Conservation (phyloP, 2,888 invertebrate genomes). For the Plusia festucae region DNA sequence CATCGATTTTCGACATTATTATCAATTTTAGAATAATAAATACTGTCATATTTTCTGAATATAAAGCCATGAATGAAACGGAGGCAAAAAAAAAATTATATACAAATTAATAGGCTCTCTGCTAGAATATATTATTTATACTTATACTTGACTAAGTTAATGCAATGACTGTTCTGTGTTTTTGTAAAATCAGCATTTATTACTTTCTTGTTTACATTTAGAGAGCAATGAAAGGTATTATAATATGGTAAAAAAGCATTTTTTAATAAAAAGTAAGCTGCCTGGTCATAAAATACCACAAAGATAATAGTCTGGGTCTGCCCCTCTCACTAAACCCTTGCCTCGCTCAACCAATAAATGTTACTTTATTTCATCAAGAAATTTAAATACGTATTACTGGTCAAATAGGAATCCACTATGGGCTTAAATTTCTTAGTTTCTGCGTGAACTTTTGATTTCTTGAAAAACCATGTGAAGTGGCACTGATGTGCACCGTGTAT, state of each 20-base stretch:
- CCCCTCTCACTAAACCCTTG: not conserved
- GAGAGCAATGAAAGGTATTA: slow-evolving; percentile 16
- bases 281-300: slow-evolving; percentile 25
- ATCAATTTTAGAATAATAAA: slow-evolving; percentile 1
- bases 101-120: not conserved
- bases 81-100: too few species aligned
- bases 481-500: not conserved
- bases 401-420: too few species aligned
- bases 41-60: too few species aligned
- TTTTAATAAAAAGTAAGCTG: slow-evolving; percentile 24
- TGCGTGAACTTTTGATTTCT: not conserved
- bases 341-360: not conserved
- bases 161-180: slow-evolving; percentile 3
- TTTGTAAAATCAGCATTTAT: slow-evolving; percentile 14
- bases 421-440: not conserved
- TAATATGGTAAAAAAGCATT: slow-evolving; percentile 42
- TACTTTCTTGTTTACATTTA: slow-evolving; percentile 8
- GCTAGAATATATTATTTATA: not conserved
- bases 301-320: slow-evolving; percentile 11
- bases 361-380: too few species aligned
- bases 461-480: not conserved
- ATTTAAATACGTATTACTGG: too few species aligned
- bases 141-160: slow-evolving; percentile 8
- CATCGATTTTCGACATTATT: slow-evolving; percentile 15
- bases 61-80: too few species aligned